Conservation (phyloP, 1,140 invertebrate species). For the Solen grandis region DNA sequence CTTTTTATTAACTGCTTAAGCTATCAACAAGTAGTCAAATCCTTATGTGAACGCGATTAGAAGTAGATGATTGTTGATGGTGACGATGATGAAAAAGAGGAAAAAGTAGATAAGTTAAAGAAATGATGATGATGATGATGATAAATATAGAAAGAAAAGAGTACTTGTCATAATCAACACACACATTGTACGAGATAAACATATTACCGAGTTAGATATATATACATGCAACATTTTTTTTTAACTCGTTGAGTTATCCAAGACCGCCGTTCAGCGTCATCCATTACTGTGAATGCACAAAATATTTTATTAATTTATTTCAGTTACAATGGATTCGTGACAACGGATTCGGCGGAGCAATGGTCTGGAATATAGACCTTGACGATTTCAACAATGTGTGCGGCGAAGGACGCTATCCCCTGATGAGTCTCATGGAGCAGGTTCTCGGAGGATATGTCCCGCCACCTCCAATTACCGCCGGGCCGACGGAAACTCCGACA, state of each 20-base stretch:
- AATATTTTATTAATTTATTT: background rate
- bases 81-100: too few relatives aligned
- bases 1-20: too few relatives aligned
- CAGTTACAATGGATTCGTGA: constrained; percentile 85
- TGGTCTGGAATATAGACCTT: constrained; percentile 98
- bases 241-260: background rate
- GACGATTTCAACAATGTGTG: constrained; percentile 88
- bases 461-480: background rate
- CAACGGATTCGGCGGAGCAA: constrained; percentile 94
- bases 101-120: too few relatives aligned
- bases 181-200: background rate
- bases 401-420: constrained; percentile 5
- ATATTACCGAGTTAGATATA: background rate
- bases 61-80: too few relatives aligned
- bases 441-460: constrained; percentile 28
- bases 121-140: too few relatives aligned
- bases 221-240: too few relatives aligned
- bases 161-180: too few relatives aligned
- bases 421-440: constrained; percentile 29
- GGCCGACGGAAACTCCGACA: background rate
- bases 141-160: too few relatives aligned
- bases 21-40: too few relatives aligned
- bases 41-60: too few relatives aligned
- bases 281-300: background rate
- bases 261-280: background rate